Conservation (phyloP, 2,888 invertebrate species). For the Lepeophtheirus nordmannii region DNA sequence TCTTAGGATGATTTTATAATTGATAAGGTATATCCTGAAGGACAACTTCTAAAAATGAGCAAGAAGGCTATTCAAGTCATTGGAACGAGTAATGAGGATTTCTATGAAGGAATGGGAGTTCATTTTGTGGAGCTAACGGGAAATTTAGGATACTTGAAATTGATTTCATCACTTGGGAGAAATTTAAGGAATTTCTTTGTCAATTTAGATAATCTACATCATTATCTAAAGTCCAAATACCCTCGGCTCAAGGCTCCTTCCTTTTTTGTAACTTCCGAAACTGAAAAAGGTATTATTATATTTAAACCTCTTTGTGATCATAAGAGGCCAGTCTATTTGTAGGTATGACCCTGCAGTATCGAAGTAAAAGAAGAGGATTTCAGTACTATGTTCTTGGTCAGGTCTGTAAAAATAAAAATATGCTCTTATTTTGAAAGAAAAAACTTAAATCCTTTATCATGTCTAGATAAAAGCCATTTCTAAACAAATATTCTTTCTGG, state of each 20-base stretch:
- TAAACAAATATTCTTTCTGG: conserved; percentile 11
- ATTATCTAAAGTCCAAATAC: conserved; percentile 21
- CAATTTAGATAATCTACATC: conserved; percentile 24
- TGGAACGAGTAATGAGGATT: conserved; percentile 14
- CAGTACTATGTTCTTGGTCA: conserved; percentile 24
- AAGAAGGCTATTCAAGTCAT: conserved; percentile 12
- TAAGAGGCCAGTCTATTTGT: background rate
- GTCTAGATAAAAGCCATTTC: conserved; percentile 19
- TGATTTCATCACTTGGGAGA: conserved; percentile 17
- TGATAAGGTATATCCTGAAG: conserved; percentile 15
- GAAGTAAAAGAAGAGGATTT: conserved; percentile 23
- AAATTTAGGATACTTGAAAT: conserved; percentile 13
- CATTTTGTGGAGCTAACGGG: conserved; percentile 18
- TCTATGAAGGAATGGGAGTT: conserved; percentile 24
- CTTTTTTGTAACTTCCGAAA: conserved; percentile 20
- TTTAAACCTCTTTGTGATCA: background rate
- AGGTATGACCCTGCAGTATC: conserved; percentile 16
- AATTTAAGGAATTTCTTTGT: conserved; percentile 23
- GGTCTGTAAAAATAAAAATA: background rate
- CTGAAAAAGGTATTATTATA: conserved; percentile 14
- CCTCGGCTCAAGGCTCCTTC: conserved; percentile 21
- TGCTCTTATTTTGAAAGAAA: background rate
- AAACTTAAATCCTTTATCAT: background rate
- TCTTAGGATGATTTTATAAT: conserved; percentile 5
- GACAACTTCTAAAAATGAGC: conserved; percentile 20